These are phyloP conservation scores for Pantala flavescens DNA, from an alignment of 1,140 invertebrate species.

Conservation along the genomic window DNA sequence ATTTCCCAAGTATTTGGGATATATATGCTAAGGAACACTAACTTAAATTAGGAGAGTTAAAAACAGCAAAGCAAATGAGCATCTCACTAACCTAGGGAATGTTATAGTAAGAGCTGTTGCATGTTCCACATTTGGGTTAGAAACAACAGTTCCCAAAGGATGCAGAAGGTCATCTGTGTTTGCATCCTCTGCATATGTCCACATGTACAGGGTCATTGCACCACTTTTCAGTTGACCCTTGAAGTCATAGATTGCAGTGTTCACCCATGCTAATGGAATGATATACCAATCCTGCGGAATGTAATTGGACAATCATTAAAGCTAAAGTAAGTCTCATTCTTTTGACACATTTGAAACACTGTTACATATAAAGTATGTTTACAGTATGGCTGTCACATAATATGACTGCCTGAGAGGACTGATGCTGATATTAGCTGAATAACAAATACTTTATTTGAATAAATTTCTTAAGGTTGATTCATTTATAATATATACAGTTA, in stretches of 20 bases:
- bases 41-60: no score
- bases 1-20: no score
- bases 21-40: no score
- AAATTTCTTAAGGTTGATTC: no score
- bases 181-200: constrained; percentile 76
- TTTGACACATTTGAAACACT: not conserved
- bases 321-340: constrained; percentile 7
- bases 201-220: constrained; percentile 79
- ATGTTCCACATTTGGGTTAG: constrained; percentile 72
- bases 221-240: constrained; percentile 74
- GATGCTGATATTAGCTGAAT: not conserved
- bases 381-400: not conserved
- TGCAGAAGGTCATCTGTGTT: constrained; percentile 78
- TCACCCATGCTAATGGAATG: constrained; percentile 86
- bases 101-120: constrained; percentile 69
- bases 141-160: constrained; percentile 73
- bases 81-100: constrained; percentile 55
- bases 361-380: constrained; percentile 6
- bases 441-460: no score
- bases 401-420: not conserved
- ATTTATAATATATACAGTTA: no score
- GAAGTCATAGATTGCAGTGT: constrained; percentile 89
- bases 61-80: no score
- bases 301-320: not conserved
- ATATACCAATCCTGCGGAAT: constrained; percentile 51